Evolutionary conservation across 2,888 invertebrate genomes (phyloP), one percentile per base, ranked within the genome.

Genomic region (Pedicia rivosa): DNA sequence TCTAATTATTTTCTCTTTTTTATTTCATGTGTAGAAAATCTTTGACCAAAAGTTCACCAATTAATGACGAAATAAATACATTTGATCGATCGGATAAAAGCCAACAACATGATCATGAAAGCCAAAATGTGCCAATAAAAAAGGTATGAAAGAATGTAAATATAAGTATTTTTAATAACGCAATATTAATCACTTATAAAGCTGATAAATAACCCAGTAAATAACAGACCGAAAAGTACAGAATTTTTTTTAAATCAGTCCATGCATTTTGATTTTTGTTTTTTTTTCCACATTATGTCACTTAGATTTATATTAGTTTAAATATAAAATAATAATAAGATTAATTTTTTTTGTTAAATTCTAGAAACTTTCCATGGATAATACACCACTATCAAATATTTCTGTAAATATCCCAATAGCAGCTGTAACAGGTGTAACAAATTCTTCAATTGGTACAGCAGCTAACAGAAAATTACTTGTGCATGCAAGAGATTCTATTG

Each of bases 401-500:
- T 5, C 8, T 6, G 8, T 8, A 6, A 5, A 20, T 6, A 20
- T 32, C 5, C 32, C 35, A 17, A 25, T 26, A 16, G 35, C 35
- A 13, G 17, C 35, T 3, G 35, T 35, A 10, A 15, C 25, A n/a
- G 35, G 35, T 12, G 25, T 35, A 17, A 25, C 19, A 35, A 35
- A 35, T 35, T 25, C 35, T 10, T 5, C 24, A 24, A 24, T 24
- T 10, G n/a, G n/a, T n/a, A n/a, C n/a, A n/a, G n/a, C n/a, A n/a
- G n/a, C n/a, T n/a, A n/a, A n/a, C n/a, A n/a, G n/a, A n/a, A n/a
- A n/a, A 2, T 19, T 20, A 9, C 9, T 32, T 3, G 46, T 57
- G n/a, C 44, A 54, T 1, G 49, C 56, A 1, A 50, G 58, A 6
- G 59, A 61, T 44, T 57, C 57, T 0, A 44, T 59, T 3, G 61